Conservation (phyloP, 2,888 invertebrate genomes). For the Ptilodon capucinus region DNA sequence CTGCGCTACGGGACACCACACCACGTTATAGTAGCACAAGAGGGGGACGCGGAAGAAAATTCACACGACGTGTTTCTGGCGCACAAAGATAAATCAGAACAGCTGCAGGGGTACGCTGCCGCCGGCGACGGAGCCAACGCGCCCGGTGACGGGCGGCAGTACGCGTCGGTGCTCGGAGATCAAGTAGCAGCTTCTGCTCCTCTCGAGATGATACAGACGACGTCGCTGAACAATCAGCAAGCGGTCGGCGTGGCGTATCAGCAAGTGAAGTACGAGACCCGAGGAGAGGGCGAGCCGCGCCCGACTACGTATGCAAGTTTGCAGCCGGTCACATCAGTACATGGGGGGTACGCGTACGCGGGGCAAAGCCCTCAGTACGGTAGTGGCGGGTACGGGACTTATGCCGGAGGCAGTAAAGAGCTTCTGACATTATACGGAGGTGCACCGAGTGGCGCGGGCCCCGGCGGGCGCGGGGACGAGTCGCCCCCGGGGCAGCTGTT, state of each 20-base stretch:
- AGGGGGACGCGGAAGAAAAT: constrained; percentile 53
- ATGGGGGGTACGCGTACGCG: constrained; percentile 63
- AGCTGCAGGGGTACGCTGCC: constrained; percentile 42
- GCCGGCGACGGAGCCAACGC: constrained; percentile 29
- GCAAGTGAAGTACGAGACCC: constrained; percentile 74
- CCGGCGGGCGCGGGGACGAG: constrained; percentile 63
- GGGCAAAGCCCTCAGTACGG: constrained; percentile 63
- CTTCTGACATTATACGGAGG: constrained; percentile 63
- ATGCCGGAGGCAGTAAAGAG: constrained; percentile 48
- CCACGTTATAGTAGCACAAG: constrained; percentile 62
- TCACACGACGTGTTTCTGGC: constrained; percentile 56
- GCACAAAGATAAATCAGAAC: constrained; percentile 56
- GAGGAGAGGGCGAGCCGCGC: constrained; percentile 62
- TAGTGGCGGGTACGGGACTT: constrained; percentile 43
- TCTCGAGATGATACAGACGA: constrained; percentile 70
- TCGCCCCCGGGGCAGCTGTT: constrained; percentile 82
- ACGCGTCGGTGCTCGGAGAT: constrained; percentile 54
- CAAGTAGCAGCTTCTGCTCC: constrained; percentile 49
- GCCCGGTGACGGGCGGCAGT: constrained; percentile 51
- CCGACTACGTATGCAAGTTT: constrained; percentile 83
- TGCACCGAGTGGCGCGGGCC: constrained; percentile 42
- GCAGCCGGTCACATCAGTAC: constrained; percentile 84
- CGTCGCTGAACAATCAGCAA: constrained; percentile 67
- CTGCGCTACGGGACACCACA: constrained; percentile 65
- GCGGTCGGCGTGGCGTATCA: constrained; percentile 68